A percentile compares a stretch with the other conserved stretches of the same genome.
Conservation (phyloP, 2,113 vertebrate genomes). For the Heptranchias perlo region DNA sequence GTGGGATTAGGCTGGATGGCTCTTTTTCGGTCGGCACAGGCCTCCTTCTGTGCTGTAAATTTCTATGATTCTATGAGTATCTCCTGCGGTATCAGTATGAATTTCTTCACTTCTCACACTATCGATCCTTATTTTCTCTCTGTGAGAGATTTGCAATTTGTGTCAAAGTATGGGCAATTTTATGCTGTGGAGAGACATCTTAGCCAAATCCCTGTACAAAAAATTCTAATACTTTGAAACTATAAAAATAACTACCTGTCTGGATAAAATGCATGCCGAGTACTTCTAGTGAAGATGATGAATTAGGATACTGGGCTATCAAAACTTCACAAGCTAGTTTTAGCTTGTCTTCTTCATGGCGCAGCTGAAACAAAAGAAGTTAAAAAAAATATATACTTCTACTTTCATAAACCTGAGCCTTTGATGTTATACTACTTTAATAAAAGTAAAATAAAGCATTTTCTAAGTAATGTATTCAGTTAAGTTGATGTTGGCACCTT, state of each 20-base stretch:
- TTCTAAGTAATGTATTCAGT: not conserved
- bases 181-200: not conserved
- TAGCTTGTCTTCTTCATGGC: conserved; percentile 68
- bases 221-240: not conserved
- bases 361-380: conserved; percentile 54
- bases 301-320: conserved; percentile 67
- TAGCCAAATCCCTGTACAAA: not conserved
- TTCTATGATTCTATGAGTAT: too few species aligned
- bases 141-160: not conserved
- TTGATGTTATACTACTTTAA: not conserved
- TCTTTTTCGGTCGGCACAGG: too few species aligned
- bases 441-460: not conserved
- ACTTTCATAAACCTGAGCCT: not conserved
- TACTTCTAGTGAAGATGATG: conserved; percentile 73
- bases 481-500: not conserved
- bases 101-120: not conserved
- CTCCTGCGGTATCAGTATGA: not conserved
- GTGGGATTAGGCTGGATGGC: too few species aligned
- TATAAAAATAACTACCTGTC: conserved; percentile 60
- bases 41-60: too few species aligned
- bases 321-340: conserved; percentile 75
- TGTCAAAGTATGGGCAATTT: not conserved
- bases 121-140: not conserved
- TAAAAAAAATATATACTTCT: not conserved
- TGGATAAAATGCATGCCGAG: conserved; percentile 72